These are phyloP conservation scores for Gila robusta DNA, from an alignment of 2,797 vertebrate species.

Conservation along the genomic window DNA sequence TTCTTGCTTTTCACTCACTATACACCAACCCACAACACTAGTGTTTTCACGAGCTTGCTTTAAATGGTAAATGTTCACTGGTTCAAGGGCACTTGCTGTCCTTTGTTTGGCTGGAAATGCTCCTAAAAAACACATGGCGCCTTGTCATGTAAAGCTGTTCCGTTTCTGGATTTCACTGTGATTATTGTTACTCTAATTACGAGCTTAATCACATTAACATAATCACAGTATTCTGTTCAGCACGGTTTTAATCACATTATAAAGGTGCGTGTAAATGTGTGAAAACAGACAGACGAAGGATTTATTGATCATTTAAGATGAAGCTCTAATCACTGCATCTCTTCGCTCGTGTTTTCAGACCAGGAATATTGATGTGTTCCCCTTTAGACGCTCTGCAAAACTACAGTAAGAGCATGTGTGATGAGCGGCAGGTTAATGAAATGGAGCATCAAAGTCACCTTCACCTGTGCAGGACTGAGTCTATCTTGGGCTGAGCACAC, in stretches of 20 bases:
- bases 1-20: neutral
- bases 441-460: slow-evolving; percentile 52
- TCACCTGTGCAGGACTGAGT: slow-evolving; percentile 58
- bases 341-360: neutral
- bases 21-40: neutral
- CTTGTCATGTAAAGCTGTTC: neutral
- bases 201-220: neutral
- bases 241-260: neutral
- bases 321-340: neutral
- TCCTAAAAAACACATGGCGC: neutral
- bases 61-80: neutral
- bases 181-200: neutral
- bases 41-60: neutral
- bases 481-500: slow-evolving; percentile 45
- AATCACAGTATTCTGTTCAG: neutral
- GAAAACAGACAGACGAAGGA: neutral
- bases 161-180: neutral
- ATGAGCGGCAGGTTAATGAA: neutral
- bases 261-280: neutral
- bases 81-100: neutral
- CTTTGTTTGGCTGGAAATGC: neutral
- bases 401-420: neutral
- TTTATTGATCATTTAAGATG: slow-evolving; percentile 8
- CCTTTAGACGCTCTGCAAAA: neutral
- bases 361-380: neutral